phyloP scores from a whole-genome alignment of 1,140 invertebrate genomes.

The Drosophila guanche region DNA sequence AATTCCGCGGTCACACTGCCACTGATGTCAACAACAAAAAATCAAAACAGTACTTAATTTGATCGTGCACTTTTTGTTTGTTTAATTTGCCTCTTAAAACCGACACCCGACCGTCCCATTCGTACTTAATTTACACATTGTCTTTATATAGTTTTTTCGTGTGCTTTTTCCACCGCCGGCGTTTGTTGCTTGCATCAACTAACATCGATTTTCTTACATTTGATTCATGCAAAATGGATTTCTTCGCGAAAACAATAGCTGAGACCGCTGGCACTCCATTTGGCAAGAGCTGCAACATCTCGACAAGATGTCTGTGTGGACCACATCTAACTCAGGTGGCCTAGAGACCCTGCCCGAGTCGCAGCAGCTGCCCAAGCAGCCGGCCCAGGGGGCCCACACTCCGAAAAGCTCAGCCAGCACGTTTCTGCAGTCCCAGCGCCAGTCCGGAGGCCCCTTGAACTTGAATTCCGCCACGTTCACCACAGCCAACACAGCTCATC shows the following conservation, averaged over 20 bases:
- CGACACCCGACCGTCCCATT: conserved; percentile 27
- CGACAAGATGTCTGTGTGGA: conserved; percentile 84
- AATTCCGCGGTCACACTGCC: too few species aligned
- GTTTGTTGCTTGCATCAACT: conserved; percentile 5
- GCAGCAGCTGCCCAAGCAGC: not conserved
- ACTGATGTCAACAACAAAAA: not conserved
- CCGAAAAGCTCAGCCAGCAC: too few species aligned
- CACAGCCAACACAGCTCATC: conserved; percentile 41
- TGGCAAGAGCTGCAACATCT: not conserved
- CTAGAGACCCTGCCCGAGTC: conserved; percentile 71
- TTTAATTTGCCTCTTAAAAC: conserved; percentile 34
- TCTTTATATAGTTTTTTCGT: conserved; percentile 16
- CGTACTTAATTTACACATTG: conserved; percentile 60
- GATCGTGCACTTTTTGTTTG: conserved; percentile 30
- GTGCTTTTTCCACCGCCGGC: conserved; percentile 17
- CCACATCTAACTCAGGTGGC: conserved; percentile 80
- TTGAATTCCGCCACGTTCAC: conserved; percentile 18
- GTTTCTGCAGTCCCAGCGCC: not conserved
- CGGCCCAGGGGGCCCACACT: too few species aligned
- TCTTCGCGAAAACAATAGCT: conserved; percentile 30
- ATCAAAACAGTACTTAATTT: conserved; percentile 30
- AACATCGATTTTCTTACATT: conserved; percentile 10
- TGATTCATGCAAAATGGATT: conserved; percentile 55
- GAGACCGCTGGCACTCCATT: conserved; percentile 10
- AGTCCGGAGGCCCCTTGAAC: conserved; percentile 5